Conservation (phyloP, 2,888 invertebrate genomes). For the Pogonocherus hispidulus region DNA sequence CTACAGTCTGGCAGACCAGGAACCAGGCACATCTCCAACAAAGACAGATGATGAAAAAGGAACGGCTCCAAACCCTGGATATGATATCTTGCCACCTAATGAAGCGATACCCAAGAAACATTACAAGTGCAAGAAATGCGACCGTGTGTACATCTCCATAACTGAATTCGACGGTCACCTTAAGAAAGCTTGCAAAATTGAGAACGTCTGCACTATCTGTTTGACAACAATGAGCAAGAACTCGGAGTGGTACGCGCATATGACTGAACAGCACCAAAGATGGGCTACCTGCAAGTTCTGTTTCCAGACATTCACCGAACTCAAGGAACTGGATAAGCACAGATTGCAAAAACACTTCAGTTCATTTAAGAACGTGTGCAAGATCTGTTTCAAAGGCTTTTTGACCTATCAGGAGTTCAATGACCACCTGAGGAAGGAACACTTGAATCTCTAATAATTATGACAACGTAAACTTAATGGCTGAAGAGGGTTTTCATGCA, state of each 20-base stretch:
- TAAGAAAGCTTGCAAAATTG: slow-evolving; percentile 5
- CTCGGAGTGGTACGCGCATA: slow-evolving; percentile 18
- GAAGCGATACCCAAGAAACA: slow-evolving; percentile 19
- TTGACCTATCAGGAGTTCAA: slow-evolving; percentile 28
- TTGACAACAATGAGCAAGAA: slow-evolving; percentile 15
- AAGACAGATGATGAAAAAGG: not conserved
- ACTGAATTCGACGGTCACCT: slow-evolving; percentile 18
- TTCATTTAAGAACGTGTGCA: slow-evolving; percentile 34
- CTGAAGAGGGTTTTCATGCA: too few species aligned
- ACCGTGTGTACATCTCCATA: slow-evolving; percentile 23
- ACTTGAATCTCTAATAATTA: slow-evolving; percentile 15
- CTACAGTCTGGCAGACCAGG: not conserved
- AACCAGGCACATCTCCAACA: not conserved
- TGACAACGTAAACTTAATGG: too few species aligned
- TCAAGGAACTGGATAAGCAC: slow-evolving; percentile 25
- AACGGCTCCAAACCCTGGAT: not conserved
- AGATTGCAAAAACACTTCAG: slow-evolving; percentile 25
- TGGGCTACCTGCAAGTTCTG: slow-evolving; percentile 30
- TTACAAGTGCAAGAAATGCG: slow-evolving; percentile 33
- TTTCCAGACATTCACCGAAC: slow-evolving; percentile 20
- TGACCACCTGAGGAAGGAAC: slow-evolving; percentile 23
- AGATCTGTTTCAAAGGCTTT: slow-evolving; percentile 32
- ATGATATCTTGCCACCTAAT: slow-evolving; percentile 15
- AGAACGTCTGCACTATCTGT: slow-evolving; percentile 22
- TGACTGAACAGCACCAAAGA: slow-evolving; percentile 16